A percentile compares a stretch with the other conserved stretches of the same genome.
These are phyloP conservation scores for Monopis laevigella DNA, from an alignment of 2,888 invertebrate genomes.

Conservation along the genomic window DNA sequence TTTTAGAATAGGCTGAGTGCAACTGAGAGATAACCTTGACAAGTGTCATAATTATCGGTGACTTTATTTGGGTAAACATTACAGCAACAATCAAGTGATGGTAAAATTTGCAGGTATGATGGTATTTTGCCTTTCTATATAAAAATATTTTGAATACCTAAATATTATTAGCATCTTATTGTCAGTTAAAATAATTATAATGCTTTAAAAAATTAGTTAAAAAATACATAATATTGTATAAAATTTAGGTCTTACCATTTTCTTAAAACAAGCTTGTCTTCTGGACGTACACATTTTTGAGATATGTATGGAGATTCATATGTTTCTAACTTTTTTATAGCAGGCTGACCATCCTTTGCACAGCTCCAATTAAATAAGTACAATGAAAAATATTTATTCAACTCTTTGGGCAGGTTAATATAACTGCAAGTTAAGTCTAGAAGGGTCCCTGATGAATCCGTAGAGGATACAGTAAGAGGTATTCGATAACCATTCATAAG, in stretches of 20 bases:
- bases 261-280: conserved; percentile 83
- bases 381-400: conserved; percentile 88
- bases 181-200: too few species aligned
- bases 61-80: too few species aligned
- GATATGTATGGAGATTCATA: conserved; percentile 98
- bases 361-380: conserved; percentile 85
- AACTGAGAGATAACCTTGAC: too few species aligned
- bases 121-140: too few species aligned
- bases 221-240: conserved; percentile 9
- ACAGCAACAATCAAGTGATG: too few species aligned
- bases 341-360: conserved; percentile 74
- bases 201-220: too few species aligned
- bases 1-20: too few species aligned
- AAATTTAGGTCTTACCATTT: conserved; percentile 71
- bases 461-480: conserved; percentile 80
- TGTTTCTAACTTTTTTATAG: conserved; percentile 90
- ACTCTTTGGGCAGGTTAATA: conserved; percentile 81
- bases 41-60: too few species aligned
- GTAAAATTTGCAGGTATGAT: too few species aligned
- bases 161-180: too few species aligned
- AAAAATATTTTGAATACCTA: too few species aligned
- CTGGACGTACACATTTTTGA: conserved; percentile 77
- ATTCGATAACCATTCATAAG: conserved; percentile 90
- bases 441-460: conserved; percentile 85
- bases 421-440: conserved; percentile 84